Conservation (phyloP, 2,797 vertebrate genomes). For the Enteromius trimaculatus region DNA sequence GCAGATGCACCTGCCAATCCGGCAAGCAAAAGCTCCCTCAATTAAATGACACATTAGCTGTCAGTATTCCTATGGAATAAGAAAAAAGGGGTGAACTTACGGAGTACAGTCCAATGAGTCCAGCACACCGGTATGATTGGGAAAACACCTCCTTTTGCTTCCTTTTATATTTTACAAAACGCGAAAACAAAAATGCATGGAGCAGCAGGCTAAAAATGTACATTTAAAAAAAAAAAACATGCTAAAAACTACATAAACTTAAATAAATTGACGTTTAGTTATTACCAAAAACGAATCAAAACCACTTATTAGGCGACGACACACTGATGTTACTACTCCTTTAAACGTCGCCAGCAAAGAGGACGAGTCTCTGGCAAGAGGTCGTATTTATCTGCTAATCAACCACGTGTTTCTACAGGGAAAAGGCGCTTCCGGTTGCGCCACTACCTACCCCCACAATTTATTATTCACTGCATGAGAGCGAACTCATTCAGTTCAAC, state of each 20-base stretch:
- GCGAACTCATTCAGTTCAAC: neutral
- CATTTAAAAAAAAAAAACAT: accelerated
- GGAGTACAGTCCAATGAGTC: neutral
- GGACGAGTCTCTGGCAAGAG: slow-evolving; percentile 12
- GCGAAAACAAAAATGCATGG: neutral
- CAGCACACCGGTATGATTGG: neutral
- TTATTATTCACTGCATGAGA: neutral
- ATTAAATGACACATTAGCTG: neutral
- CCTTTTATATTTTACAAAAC: neutral
- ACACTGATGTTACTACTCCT: accelerated
- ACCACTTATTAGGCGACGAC: neutral
- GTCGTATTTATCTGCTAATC: slow-evolving; percentile 66
- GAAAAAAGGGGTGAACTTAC: neutral
- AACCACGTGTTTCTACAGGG: slow-evolving; percentile 71
- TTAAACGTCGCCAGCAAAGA: neutral
- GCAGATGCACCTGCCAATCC: slow-evolving; percentile 28
- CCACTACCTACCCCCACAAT: too few relatives aligned
- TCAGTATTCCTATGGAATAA: neutral
- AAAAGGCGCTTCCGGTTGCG: slow-evolving; percentile 68
- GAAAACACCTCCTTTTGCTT: neutral
- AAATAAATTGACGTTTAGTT: neutral
- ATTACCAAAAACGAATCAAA: neutral
- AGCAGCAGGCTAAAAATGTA: too few relatives aligned
- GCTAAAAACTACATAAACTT: neutral
- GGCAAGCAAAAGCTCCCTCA: neutral